Conservation (phyloP, 2,113 vertebrate genomes). For the Ramphastos sulfuratus region DNA sequence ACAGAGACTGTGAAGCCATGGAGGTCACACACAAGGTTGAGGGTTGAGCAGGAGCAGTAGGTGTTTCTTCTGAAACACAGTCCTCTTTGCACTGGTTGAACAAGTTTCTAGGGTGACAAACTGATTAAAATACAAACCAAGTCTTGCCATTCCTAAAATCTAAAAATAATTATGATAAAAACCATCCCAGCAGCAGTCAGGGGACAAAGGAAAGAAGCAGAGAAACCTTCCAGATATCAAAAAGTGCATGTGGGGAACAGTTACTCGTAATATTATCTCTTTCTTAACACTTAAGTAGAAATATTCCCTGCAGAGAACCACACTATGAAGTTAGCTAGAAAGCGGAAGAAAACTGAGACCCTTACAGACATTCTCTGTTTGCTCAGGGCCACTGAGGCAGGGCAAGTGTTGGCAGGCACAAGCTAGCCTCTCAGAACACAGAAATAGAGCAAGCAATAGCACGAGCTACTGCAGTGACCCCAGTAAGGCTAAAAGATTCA, state of each 20-base stretch:
- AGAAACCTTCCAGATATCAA: fast-evolving
- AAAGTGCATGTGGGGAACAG: background rate
- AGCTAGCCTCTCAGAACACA: background rate
- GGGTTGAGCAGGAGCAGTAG: background rate
- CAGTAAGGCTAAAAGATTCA: fast-evolving
- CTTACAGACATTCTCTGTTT: background rate
- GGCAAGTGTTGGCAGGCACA: background rate
- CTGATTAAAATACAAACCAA: background rate
- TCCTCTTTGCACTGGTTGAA: background rate
- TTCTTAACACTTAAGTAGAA: background rate
- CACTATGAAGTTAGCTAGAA: background rate
- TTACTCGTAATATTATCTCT: background rate
- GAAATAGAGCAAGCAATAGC: background rate
- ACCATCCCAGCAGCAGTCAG: background rate
- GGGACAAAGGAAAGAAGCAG: fast-evolving
- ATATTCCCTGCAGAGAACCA: background rate
- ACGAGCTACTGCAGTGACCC: fast-evolving
- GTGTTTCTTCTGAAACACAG: background rate
- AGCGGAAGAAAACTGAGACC: background rate
- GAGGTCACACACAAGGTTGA: background rate
- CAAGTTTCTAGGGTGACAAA: background rate
- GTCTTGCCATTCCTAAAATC: background rate
- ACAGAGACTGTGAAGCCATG: background rate
- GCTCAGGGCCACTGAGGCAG: background rate
- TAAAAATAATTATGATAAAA: background rate